phyloP scores from a whole-genome alignment of 2,797 vertebrate genomes.

The Acrossocheilus wenchowensis region DNA sequence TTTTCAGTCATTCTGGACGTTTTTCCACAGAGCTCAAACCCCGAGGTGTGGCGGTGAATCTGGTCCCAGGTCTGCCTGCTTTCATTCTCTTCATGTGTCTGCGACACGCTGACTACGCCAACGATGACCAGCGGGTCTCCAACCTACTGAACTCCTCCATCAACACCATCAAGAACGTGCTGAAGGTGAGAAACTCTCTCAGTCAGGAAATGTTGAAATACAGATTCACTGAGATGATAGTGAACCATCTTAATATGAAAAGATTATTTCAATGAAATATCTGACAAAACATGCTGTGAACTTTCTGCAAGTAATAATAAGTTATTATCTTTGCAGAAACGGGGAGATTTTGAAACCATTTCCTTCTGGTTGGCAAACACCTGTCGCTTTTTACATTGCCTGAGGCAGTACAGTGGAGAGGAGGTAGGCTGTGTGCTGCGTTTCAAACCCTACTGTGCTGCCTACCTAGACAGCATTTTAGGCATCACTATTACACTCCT shows the following conservation, averaged over 20 bases:
- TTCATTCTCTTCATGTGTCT: slow-evolving; percentile 98
- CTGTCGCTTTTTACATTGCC: slow-evolving; percentile 89
- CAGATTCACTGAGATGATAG: not conserved
- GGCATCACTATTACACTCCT: not conserved
- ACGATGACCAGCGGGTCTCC: slow-evolving; percentile 91
- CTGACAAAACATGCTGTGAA: not conserved
- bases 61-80: slow-evolving; percentile 91
- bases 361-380: slow-evolving; percentile 98
- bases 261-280: not conserved
- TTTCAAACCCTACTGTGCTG: not conserved
- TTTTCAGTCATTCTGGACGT: not conserved
- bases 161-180: slow-evolving; percentile 91
- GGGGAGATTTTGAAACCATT: slow-evolving; percentile 87
- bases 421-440: slow-evolving; percentile 72
- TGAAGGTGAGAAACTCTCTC: slow-evolving; percentile 83
- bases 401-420: slow-evolving; percentile 97
- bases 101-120: slow-evolving; percentile 91
- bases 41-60: slow-evolving; percentile 88
- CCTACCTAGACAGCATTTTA: not conserved
- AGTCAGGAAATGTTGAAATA: not conserved
- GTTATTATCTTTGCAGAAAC: slow-evolving; percentile 79
- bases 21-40: slow-evolving; percentile 87
- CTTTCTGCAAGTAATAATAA: not conserved
- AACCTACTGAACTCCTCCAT: slow-evolving; percentile 91
- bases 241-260: not conserved